phyloP scores from a whole-genome alignment of 2,113 vertebrate genomes.

The Bubo bubo region DNA sequence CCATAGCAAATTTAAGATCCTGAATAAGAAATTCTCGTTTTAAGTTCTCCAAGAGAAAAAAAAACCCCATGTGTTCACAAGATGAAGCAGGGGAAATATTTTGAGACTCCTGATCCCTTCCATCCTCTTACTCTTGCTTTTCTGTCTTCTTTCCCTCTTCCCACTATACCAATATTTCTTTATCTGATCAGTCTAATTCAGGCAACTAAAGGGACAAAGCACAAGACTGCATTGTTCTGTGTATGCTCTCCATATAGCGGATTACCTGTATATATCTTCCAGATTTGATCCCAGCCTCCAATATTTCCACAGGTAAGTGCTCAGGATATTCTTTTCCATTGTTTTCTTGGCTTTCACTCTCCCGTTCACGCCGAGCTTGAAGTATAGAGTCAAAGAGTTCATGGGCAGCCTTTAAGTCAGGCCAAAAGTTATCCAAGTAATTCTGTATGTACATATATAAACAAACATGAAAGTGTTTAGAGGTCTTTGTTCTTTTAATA shows the following conservation, averaged over 20 bases:
- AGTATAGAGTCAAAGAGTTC: slow-evolving; percentile 87
- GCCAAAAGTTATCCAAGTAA: slow-evolving; percentile 92
- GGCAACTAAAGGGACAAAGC: not conserved
- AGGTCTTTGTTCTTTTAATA: not conserved
- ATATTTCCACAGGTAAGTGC: slow-evolving; percentile 83
- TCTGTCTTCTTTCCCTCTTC: not conserved
- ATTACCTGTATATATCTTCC: slow-evolving; percentile 86
- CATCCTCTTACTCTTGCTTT: not conserved
- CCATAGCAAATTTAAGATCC: not conserved
- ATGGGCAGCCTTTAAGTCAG: slow-evolving; percentile 82
- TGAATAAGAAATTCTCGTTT: not conserved
- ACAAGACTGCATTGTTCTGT: not conserved
- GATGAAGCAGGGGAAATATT: not conserved
- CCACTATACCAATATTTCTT: not conserved
- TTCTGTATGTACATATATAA: slow-evolving; percentile 73
- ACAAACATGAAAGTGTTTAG: not conserved
- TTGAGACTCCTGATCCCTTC: not conserved
- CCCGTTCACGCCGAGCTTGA: slow-evolving; percentile 83
- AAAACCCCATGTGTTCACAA: rapidly evolving
- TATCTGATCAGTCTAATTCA: not conserved
- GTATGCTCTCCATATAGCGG: not conserved
- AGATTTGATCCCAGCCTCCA: slow-evolving; percentile 95
- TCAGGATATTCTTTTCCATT: slow-evolving; percentile 84
- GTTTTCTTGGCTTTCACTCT: slow-evolving; percentile 82
- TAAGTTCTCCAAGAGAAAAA: not conserved